Evolutionary conservation across 1,140 invertebrate genomes (phyloP), one percentile per base, ranked within the genome.

Genomic region (Doryteuthis pealeii): DNA sequence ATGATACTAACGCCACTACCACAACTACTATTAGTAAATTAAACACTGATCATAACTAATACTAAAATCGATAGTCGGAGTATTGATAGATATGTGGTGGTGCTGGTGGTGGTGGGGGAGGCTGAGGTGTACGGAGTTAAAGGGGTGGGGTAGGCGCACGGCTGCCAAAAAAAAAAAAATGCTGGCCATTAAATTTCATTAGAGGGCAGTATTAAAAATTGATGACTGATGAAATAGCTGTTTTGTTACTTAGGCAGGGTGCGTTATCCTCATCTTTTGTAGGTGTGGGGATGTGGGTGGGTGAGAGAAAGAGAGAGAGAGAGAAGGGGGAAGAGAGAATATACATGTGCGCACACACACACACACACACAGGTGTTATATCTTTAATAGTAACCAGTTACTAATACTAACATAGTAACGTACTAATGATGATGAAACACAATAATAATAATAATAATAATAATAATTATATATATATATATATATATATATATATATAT

Each of bases 1-100:
- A n/a, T n/a, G n/a, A n/a, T n/a, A n/a, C 49, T 14, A 54, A 14
- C 12, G 58, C 22, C 5, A 62, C 28, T 62, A 30, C 15, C 15
- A 26, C 2, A 4, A 62, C 58, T 62, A 62, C 58, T 3, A 40
- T 10, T 40, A 68, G 28, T 68, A 68, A 68, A 68, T 68, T 68
- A 68, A 68, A 68, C 66, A 31, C 66, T 68, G n/a, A 68, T 68
- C 66, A 68, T 68, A 68, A 33, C n/a, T 68, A 68, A 68, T 68
- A 68, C 66, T 22, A 18, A 33, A 68, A 68, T 68, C 66, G 32
- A 68, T 68, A 68, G 22, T 26, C 66, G 31, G 22, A n/a, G 31
- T 68, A 62, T 62, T 62, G 54, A 62, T 62, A 10, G 10, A 40
- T n/a, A n/a, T n/a, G n/a, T 10, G 35, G 10, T 40, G 35, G 35